Evolutionary conservation across 2,113 vertebrate species (phyloP), one percentile per base, ranked within the genome.

Genomic region (Lanius ludovicianus): DNA sequence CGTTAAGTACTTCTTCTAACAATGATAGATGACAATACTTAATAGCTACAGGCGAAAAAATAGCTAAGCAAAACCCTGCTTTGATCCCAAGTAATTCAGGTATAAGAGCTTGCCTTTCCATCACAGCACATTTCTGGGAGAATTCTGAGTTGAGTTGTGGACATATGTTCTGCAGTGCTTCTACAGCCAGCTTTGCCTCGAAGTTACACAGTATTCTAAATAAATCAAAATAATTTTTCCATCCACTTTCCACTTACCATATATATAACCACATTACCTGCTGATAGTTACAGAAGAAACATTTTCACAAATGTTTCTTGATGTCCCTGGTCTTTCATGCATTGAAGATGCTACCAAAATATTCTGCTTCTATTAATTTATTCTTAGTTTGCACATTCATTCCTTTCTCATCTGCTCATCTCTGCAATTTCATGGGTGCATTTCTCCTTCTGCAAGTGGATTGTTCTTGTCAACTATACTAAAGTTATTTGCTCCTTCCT

Each of bases 21-120:
- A 80, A 80, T 86, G 75, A 88, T n/a, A 73, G 23, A 96, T 83
- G 23, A 76, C 49, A 82, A 49, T 52, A 86, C n/a, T 86, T 92
- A 88, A 71, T 27, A 79, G 65, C 46, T 87, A 84, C 37, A 62
- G 16, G 28, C 31, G 6, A 6, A 6, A 47, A 73, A n/a, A 50
- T 37, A 49, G 20, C n/a, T 47, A 50, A 56, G 19, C 5, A 75
- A 74, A 81, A 19, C 20, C 13, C 14, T 77, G 28, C 11, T 84
- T 74, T 70, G 52, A 41, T 37, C 56, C 9, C n/a, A 87, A 62
- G 42, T 46, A 84, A 70, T 70, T 91, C 15, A 78, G 70, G 28
- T 33, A 47, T 8, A 62, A 31, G 11, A 78, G 30, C 22, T 59
- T 75, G 21, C 5, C 41, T 84, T 87, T 93, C 49, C 25, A 78